phyloP scores from a whole-genome alignment of 2,888 invertebrate genomes.

The Volucella bombylans region DNA sequence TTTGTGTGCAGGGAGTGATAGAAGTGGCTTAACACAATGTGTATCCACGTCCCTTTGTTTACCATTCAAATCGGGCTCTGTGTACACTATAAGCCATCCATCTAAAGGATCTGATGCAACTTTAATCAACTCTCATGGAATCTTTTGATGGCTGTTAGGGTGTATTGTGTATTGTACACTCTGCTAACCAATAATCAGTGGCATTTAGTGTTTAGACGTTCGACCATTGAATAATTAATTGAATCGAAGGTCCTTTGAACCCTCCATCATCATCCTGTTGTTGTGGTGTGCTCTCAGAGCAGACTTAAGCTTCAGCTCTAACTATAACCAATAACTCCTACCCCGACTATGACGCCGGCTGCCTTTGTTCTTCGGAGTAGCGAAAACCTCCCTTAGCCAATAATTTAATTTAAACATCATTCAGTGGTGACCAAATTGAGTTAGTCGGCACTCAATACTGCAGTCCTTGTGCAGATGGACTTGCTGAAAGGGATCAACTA shows the following conservation, averaged over 20 bases:
- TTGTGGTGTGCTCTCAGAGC: no score
- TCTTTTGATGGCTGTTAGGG: background rate
- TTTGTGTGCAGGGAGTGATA: background rate
- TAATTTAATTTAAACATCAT: slow-evolving; percentile 47
- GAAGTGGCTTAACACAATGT: background rate
- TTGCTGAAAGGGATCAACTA: background rate
- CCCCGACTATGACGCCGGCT: no score
- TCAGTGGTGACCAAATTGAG: slow-evolving; percentile 15
- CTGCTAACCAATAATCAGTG: slow-evolving; percentile 40
- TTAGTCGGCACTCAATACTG: background rate
- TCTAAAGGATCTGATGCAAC: slow-evolving; percentile 12
- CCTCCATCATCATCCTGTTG: no score
- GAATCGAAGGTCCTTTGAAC: slow-evolving; percentile 38
- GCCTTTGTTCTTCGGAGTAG: background rate
- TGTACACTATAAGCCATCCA: slow-evolving; percentile 8
- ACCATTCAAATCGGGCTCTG: slow-evolving; percentile 42
- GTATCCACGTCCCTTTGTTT: slow-evolving; percentile 40
- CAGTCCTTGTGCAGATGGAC: background rate
- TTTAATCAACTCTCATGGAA: slow-evolving; percentile 29
- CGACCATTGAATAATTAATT: slow-evolving; percentile 55
- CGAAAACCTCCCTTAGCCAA: background rate
- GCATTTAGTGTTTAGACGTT: slow-evolving; percentile 23
- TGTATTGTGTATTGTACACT: background rate
- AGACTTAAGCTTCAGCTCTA: no score
- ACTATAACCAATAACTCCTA: no score